Evolutionary conservation across 2,797 vertebrate species (phyloP).

Genomic region (Columba guinea): DNA sequence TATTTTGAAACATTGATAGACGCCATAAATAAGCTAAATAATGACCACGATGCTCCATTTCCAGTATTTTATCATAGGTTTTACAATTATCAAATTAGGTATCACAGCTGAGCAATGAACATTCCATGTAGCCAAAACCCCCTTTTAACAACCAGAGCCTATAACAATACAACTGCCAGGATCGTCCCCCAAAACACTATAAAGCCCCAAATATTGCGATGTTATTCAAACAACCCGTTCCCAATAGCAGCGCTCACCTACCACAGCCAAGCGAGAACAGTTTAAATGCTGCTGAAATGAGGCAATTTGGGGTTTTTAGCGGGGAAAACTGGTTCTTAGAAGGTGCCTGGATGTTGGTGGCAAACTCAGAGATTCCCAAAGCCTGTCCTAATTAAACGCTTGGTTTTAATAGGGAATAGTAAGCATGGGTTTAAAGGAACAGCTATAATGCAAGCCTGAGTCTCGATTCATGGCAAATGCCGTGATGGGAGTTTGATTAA

Average conservation of each 20-base stretch:
- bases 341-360: background rate
- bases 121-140: background rate
- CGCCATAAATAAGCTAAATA: background rate
- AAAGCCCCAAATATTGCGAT: background rate
- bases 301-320: background rate
- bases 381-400: background rate
- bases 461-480: background rate
- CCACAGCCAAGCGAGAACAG: background rate
- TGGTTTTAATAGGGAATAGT: background rate
- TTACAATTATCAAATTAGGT: background rate
- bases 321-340: background rate
- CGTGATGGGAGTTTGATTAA: background rate
- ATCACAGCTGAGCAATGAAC: background rate
- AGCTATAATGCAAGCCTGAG: background rate
- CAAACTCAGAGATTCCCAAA: background rate
- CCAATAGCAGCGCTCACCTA: background rate
- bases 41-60: background rate
- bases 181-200: constrained; percentile 3
- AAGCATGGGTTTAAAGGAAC: background rate
- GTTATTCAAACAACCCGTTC: background rate
- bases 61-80: background rate
- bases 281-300: background rate
- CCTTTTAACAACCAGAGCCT: background rate
- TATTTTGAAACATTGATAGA: background rate
- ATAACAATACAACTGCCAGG: constrained; percentile 28